These are phyloP conservation scores for Oxyruncus cristatus DNA, from an alignment of 2,113 vertebrate genomes.

Conservation along the genomic window DNA sequence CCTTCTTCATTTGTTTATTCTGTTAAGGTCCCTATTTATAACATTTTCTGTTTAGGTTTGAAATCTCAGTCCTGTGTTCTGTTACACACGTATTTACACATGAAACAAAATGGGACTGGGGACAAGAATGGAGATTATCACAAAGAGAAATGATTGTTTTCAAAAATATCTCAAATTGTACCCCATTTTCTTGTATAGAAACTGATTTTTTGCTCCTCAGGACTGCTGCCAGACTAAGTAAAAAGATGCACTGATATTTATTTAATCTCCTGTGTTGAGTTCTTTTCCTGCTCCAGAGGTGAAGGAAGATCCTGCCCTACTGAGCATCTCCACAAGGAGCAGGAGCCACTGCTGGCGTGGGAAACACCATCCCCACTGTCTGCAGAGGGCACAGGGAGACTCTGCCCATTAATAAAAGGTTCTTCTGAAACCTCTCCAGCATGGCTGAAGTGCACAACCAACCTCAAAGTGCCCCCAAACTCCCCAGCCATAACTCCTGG, in stretches of 20 bases:
- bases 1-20: background rate
- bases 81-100: background rate
- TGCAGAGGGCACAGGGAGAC: background rate
- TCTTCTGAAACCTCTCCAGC: background rate
- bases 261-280: background rate
- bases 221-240: background rate
- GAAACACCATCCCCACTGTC: background rate
- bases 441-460: background rate
- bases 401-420: background rate
- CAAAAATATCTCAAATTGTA: background rate
- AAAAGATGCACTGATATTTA: too few relatives aligned
- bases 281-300: accelerated
- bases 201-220: background rate
- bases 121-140: background rate
- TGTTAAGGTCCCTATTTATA: background rate
- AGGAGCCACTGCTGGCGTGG: accelerated
- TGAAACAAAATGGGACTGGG: background rate
- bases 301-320: background rate
- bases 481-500: background rate
- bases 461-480: background rate
- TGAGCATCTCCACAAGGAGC: accelerated
- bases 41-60: background rate
- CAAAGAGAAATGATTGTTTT: background rate
- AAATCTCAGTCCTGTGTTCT: background rate
- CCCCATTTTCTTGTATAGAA: accelerated